Conservation (phyloP, 1,140 invertebrate species). For the Drosophila punjabiensis region DNA sequence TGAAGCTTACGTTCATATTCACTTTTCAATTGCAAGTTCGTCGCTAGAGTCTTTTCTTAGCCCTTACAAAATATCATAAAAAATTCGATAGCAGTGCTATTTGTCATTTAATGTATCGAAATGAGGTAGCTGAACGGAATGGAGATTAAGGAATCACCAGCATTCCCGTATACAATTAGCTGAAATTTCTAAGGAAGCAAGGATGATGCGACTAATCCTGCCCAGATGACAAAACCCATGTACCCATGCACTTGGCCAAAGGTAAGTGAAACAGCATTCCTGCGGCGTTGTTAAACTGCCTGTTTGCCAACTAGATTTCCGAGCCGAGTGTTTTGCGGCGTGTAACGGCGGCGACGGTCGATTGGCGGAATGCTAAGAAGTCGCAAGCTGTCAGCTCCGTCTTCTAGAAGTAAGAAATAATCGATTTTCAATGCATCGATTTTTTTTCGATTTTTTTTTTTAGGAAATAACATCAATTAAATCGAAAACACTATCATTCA, state of each 20-base stretch:
- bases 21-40: constrained; percentile 5
- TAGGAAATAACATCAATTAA: too few relatives aligned
- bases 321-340: constrained; percentile 40
- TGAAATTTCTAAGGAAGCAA: constrained; percentile 52
- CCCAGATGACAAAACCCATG: constrained; percentile 34
- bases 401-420: background rate
- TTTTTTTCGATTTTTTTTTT: too few relatives aligned
- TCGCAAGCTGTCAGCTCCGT: constrained; percentile 45
- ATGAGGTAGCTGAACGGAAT: constrained; percentile 15
- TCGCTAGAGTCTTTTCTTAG: constrained; percentile 13
- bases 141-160: constrained; percentile 35
- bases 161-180: constrained; percentile 39
- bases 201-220: constrained; percentile 48
- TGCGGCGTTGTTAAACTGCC: constrained; percentile 24
- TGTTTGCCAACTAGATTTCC: constrained; percentile 11
- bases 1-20: background rate
- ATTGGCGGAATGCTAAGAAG: constrained; percentile 8
- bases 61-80: too few relatives aligned
- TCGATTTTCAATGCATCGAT: too few relatives aligned
- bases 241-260: constrained; percentile 29
- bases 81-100: background rate
- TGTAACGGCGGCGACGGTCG: constrained; percentile 47
- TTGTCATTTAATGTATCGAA: constrained; percentile 41
- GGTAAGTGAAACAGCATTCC: constrained; percentile 26
- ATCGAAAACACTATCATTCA: too few relatives aligned